Evolutionary conservation across 2,797 vertebrate species (phyloP).

Genomic region (Menidia menidia): DNA sequence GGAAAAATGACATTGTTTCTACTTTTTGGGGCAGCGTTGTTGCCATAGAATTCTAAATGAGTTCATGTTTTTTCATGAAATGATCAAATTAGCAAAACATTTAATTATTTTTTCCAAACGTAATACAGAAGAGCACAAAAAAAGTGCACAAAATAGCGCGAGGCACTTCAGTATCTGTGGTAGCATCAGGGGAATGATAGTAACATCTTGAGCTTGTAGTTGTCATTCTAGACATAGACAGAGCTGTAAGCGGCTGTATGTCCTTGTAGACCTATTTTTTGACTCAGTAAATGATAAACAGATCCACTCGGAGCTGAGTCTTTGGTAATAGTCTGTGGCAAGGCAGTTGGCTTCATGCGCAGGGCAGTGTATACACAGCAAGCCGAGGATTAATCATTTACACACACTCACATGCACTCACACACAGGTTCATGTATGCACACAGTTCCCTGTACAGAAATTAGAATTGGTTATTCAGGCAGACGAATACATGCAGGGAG

Average conservation of each 20-base stretch:
- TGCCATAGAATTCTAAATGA: no score
- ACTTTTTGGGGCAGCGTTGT: no score
- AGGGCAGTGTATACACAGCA: constrained; percentile 31
- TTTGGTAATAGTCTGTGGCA: constrained; percentile 29
- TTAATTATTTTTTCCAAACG: background rate
- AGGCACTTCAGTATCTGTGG: background rate
- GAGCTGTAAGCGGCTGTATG: background rate
- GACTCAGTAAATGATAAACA: constrained; percentile 6
- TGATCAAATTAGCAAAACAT: no score
- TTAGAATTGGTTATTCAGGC: constrained; percentile 10
- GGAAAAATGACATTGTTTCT: no score
- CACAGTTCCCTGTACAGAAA: constrained; percentile 24
- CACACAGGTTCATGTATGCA: constrained; percentile 19
- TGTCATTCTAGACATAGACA: background rate
- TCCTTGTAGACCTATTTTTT: background rate
- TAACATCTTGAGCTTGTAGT: background rate
- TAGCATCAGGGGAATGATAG: background rate
- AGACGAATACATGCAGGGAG: constrained; percentile 27
- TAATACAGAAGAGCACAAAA: background rate
- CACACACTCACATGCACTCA: constrained; percentile 16
- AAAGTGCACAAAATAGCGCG: background rate
- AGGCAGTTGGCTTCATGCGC: constrained; percentile 56
- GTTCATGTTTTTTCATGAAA: no score
- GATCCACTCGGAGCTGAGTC: constrained; percentile 19
- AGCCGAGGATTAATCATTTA: constrained; percentile 64